Percentiles rank a stretch among this genome's conserved stretches.
Conservation (phyloP, 2,797 vertebrate species). For the Ptychadena robeensis region DNA sequence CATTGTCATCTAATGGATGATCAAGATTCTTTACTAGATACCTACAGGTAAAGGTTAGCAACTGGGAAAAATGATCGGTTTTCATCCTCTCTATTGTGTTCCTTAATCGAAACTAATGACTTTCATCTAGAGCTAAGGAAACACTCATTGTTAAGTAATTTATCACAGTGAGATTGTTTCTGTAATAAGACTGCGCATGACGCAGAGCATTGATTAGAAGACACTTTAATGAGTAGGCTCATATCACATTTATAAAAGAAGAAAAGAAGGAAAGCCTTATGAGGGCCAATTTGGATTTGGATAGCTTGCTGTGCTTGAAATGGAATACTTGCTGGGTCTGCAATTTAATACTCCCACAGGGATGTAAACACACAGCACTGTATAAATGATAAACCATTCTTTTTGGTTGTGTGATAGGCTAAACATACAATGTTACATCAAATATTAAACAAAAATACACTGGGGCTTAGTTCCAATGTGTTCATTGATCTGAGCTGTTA, state of each 20-base stretch:
- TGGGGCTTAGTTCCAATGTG: neutral
- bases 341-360: conserved; percentile 20
- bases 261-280: neutral
- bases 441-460: conserved; percentile 55
- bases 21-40: conserved; percentile 54
- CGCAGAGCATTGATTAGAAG: conserved; percentile 33
- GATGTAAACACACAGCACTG: conserved; percentile 54
- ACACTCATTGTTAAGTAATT: conserved; percentile 59
- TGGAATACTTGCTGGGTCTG: conserved; percentile 37
- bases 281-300: conserved; percentile 57
- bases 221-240: conserved; percentile 53
- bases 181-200: conserved; percentile 46
- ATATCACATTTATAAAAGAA: conserved; percentile 50
- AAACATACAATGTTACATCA: conserved; percentile 33
- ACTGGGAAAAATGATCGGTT: conserved; percentile 60
- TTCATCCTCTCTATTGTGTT: conserved; percentile 61
- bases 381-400: conserved; percentile 44
- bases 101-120: conserved; percentile 64
- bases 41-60: conserved; percentile 61
- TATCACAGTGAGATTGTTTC: conserved; percentile 50
- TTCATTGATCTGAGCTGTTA: conserved; percentile 44
- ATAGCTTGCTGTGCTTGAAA: conserved; percentile 58
- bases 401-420: conserved; percentile 42
- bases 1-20: conserved; percentile 17
- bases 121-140: conserved; percentile 63